phyloP scores from a whole-genome alignment of 2,888 invertebrate species.

The Palloptera scutellata region DNA sequence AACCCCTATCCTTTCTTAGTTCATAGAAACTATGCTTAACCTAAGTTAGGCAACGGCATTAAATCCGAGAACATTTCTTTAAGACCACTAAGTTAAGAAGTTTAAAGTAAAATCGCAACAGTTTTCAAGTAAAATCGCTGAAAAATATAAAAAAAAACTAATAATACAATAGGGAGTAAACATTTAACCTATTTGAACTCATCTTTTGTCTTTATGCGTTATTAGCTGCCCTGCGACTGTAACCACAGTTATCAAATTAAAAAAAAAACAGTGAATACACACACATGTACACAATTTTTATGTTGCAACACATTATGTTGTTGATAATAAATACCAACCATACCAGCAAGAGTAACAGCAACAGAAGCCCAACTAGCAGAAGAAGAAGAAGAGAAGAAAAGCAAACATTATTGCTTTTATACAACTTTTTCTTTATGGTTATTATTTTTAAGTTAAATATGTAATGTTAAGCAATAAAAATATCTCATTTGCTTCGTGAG shows the following conservation, averaged over 20 bases:
- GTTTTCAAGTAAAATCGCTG: no score
- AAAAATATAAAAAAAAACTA: no score
- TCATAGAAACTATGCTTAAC: no score
- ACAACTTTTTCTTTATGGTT: constrained; percentile 38
- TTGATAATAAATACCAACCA: constrained; percentile 32
- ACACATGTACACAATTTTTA: constrained; percentile 28
- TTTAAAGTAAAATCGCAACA: no score
- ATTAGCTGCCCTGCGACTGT: constrained; percentile 29
- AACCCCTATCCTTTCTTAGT: no score
- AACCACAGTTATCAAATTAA: constrained; percentile 32
- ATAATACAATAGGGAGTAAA: no score
- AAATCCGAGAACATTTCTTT: no score
- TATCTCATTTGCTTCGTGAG: constrained; percentile 39
- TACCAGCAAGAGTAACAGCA: constrained; percentile 14
- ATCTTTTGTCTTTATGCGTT: constrained; percentile 17
- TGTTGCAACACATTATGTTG: constrained; percentile 31
- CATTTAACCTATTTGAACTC: no score
- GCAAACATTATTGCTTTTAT: constrained; percentile 37
- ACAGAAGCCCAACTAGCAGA: constrained; percentile 17
- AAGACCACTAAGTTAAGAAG: no score
- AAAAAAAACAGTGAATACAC: not conserved
- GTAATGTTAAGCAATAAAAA: constrained; percentile 39
- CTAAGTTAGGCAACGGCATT: no score
- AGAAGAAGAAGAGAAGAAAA: constrained; percentile 22
- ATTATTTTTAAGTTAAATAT: constrained; percentile 41